A percentile compares a stretch with the other conserved stretches of the same genome.
Conservation (phyloP, 2,888 invertebrate species). For the Fragum whitleyi region DNA sequence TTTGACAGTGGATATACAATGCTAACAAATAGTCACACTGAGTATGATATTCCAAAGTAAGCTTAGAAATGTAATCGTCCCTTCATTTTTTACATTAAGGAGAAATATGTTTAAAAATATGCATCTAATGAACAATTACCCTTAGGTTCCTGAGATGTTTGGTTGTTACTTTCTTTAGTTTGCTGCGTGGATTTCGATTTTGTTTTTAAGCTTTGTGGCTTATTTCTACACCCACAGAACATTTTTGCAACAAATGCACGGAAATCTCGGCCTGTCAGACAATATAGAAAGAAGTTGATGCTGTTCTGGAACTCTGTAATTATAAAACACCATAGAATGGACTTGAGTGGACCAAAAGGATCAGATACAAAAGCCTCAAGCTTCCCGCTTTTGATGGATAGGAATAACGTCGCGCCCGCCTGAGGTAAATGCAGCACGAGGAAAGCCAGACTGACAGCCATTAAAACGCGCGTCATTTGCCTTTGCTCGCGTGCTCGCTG, state of each 20-base stretch:
- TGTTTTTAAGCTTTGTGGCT: too few relatives aligned
- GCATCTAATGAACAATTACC: too few relatives aligned
- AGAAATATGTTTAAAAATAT: too few relatives aligned
- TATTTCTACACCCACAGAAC: neutral
- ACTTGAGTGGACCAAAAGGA: neutral
- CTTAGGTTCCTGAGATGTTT: too few relatives aligned
- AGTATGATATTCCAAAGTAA: too few relatives aligned
- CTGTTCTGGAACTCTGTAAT: constrained; percentile 23
- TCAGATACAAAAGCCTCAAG: neutral
- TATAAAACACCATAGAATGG: neutral
- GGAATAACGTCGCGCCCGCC: neutral
- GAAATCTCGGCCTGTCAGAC: constrained; percentile 2
- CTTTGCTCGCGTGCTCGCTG: constrained; percentile 20
- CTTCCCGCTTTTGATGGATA: neutral
- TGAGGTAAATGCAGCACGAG: constrained; percentile 35
- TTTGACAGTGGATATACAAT: too few relatives aligned
- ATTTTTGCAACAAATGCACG: neutral
- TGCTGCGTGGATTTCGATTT: too few relatives aligned
- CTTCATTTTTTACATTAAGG: too few relatives aligned
- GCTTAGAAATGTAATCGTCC: too few relatives aligned
- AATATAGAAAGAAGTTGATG: too few relatives aligned
- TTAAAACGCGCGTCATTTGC: constrained; percentile 28
- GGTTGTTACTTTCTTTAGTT: too few relatives aligned
- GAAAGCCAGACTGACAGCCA: constrained; percentile 13
- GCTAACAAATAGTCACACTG: too few relatives aligned